These are phyloP conservation scores for Drosophila athabasca DNA, from an alignment of 1,140 invertebrate genomes.

Conservation along the genomic window DNA sequence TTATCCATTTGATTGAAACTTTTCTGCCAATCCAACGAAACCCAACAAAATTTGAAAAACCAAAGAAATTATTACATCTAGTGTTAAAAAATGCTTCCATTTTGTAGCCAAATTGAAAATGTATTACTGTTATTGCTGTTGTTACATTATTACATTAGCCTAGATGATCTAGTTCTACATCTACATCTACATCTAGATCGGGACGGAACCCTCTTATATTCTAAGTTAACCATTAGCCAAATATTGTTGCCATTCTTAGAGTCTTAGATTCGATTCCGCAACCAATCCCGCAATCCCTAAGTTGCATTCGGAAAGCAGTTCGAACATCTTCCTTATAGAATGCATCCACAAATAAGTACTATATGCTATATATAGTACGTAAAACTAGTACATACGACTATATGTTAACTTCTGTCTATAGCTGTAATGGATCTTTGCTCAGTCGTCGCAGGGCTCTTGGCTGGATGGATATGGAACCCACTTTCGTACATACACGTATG, in stretches of 20 bases:
- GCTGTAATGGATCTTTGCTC: slow-evolving; percentile 47
- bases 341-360: slow-evolving; percentile 3
- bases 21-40: slow-evolving; percentile 58
- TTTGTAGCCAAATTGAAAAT: slow-evolving; percentile 62
- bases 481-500: slow-evolving; percentile 4
- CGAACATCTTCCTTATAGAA: slow-evolving; percentile 13
- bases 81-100: slow-evolving; percentile 63
- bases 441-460: slow-evolving; percentile 38
- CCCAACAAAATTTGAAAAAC: slow-evolving; percentile 3
- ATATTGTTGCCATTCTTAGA: slow-evolving; percentile 30
- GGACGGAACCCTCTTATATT: slow-evolving; percentile 27
- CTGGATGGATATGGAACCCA: slow-evolving; percentile 10
- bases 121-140: slow-evolving; percentile 60
- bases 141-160: slow-evolving; percentile 42
- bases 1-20: slow-evolving; percentile 38
- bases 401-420: slow-evolving; percentile 5
- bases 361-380: slow-evolving; percentile 1
- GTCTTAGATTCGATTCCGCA: slow-evolving; percentile 9
- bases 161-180: slow-evolving; percentile 37
- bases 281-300: not conserved
- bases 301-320: slow-evolving; percentile 14
- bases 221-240: slow-evolving; percentile 59
- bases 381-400: too few species aligned
- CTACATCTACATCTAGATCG: slow-evolving; percentile 5
- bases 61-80: slow-evolving; percentile 30